phyloP scores from a whole-genome alignment of 2,113 vertebrate species.

The Malaclemys terrapin region DNA sequence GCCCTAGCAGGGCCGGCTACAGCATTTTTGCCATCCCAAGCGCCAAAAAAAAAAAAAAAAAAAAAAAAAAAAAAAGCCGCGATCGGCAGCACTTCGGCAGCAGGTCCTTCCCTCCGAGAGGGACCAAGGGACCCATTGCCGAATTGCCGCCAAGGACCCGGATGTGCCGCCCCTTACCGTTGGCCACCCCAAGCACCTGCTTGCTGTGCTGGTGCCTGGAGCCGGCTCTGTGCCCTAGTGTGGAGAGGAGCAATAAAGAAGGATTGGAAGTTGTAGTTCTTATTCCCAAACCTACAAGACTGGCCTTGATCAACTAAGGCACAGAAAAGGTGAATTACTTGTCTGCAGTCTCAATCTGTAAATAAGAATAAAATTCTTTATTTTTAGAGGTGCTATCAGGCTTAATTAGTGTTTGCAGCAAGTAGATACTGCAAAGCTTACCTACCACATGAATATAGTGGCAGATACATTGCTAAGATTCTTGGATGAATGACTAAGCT shows the following conservation, averaged over 20 bases:
- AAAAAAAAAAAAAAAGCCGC: too few relatives aligned
- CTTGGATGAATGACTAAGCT: background rate
- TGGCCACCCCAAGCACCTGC: too few relatives aligned
- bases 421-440: fast-evolving
- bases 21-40: too few relatives aligned
- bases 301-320: background rate
- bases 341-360: background rate
- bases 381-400: background rate
- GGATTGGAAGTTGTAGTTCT: background rate
- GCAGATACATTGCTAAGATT: background rate
- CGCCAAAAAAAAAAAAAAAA: too few relatives aligned
- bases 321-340: background rate
- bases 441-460: fast-evolving
- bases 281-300: background rate
- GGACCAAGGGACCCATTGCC: too few relatives aligned
- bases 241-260: background rate
- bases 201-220: too few relatives aligned
- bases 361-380: background rate
- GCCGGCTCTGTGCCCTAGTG: too few relatives aligned
- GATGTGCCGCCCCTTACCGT: too few relatives aligned
- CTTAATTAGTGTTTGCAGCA: background rate
- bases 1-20: too few relatives aligned
- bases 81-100: too few relatives aligned
- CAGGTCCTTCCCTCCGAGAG: too few relatives aligned
- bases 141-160: too few relatives aligned